Evolutionary conservation across 2,888 invertebrate genomes (phyloP).

Genomic region (Ephialtes manifestator): DNA sequence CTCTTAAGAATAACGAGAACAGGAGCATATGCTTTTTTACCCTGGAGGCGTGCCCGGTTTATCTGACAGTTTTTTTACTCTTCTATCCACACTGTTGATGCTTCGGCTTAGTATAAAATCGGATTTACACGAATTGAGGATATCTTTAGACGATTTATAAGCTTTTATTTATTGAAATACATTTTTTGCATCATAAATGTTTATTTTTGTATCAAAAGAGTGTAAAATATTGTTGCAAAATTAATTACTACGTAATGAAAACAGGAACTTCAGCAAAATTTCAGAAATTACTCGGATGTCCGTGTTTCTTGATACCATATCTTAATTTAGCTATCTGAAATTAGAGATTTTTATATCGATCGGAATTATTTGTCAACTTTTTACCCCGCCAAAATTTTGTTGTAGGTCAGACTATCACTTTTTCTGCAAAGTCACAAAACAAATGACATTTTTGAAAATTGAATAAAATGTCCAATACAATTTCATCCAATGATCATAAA

Average conservation of each 20-base stretch:
- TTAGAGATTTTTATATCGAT: too few relatives aligned
- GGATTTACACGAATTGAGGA: not conserved
- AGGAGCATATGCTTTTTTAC: slow-evolving; percentile 10
- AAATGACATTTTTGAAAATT: too few relatives aligned
- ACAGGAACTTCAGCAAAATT: too few relatives aligned
- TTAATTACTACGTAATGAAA: not conserved
- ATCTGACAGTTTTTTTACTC: slow-evolving; percentile 36
- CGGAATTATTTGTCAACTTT: too few relatives aligned
- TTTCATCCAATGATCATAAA: too few relatives aligned
- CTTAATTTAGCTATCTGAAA: too few relatives aligned
- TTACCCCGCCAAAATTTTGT: too few relatives aligned
- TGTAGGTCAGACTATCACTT: too few relatives aligned
- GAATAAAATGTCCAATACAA: too few relatives aligned
- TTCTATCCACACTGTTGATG: slow-evolving; percentile 19
- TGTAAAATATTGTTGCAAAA: not conserved
- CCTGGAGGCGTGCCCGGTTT: slow-evolving; percentile 42
- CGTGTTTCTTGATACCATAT: too few relatives aligned
- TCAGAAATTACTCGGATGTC: too few relatives aligned
- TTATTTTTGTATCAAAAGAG: not conserved
- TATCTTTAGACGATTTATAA: not conserved
- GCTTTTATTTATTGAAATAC: not conserved
- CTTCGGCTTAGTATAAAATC: slow-evolving; percentile 26
- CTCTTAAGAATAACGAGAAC: slow-evolving; percentile 47
- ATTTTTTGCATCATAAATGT: not conserved
- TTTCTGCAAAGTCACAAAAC: too few relatives aligned